Percentiles rank a stretch among this genome's conserved stretches.
phyloP scores from a whole-genome alignment of 1,140 invertebrate genomes.

The Mamestra configurata region DNA sequence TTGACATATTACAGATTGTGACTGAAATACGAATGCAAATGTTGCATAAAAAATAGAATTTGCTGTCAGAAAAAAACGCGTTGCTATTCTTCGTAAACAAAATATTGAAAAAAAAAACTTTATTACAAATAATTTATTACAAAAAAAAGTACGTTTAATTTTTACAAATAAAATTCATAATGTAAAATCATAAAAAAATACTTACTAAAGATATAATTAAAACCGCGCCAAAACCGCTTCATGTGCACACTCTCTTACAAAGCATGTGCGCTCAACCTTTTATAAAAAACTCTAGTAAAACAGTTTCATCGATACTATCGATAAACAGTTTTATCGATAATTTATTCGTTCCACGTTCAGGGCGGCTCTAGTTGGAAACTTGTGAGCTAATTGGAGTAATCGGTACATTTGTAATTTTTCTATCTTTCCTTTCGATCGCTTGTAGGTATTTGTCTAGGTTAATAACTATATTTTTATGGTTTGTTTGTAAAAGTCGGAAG shows the following conservation, averaged over 20 bases:
- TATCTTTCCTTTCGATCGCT: slow-evolving; percentile 32
- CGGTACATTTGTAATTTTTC: slow-evolving; percentile 42
- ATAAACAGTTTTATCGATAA: slow-evolving; percentile 40
- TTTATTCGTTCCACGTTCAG: slow-evolving; percentile 44
- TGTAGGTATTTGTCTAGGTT: slow-evolving; percentile 19
- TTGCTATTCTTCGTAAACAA: too few relatives aligned
- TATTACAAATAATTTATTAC: too few relatives aligned
- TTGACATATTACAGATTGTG: too few relatives aligned
- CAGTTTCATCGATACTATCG: slow-evolving; percentile 40
- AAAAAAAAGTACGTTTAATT: too few relatives aligned
- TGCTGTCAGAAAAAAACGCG: too few relatives aligned
- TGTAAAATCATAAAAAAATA: background rate
- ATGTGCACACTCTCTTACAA: slow-evolving; percentile 9
- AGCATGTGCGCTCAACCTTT: slow-evolving; percentile 22
- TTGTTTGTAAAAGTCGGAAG: slow-evolving; percentile 10
- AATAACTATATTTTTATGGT: background rate
- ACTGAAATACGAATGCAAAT: too few relatives aligned
- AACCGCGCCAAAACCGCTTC: background rate
- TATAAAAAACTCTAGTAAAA: slow-evolving; percentile 13
- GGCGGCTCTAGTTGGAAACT: slow-evolving; percentile 38
- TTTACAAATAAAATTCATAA: too few relatives aligned
- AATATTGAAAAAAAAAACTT: too few relatives aligned
- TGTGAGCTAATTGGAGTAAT: slow-evolving; percentile 31
- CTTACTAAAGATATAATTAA: background rate
- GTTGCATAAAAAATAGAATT: too few relatives aligned